Percentiles rank a stretch among this genome's conserved stretches.
These are phyloP conservation scores for Nibea coibor DNA, from an alignment of 2,113 vertebrate genomes.

Conservation along the genomic window DNA sequence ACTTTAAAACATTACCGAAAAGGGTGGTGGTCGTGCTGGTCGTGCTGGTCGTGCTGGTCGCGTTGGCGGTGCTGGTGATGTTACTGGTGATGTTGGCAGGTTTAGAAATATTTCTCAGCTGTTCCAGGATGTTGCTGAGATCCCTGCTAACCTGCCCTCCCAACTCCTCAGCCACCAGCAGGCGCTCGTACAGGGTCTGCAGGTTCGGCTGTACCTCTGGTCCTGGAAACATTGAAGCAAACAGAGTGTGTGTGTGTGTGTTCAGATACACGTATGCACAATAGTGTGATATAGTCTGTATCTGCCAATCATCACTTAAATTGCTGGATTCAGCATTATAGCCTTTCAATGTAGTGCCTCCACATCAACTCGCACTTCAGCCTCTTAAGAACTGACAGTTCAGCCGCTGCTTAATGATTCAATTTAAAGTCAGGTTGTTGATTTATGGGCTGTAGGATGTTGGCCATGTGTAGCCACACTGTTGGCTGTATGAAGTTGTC, in stretches of 20 bases:
- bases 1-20: conserved; percentile 64
- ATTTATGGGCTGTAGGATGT: no score
- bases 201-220: conserved; percentile 49
- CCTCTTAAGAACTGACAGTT: no score
- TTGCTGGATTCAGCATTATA: no score
- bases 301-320: no score
- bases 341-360: no score
- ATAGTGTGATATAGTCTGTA: no score
- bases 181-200: conserved; percentile 77
- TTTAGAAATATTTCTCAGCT: conserved; percentile 69
- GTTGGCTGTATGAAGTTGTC: no score
- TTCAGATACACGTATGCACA: no score
- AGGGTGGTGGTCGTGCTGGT: background rate
- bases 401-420: no score
- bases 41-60: background rate
- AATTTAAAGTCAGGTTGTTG: no score
- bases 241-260: background rate
- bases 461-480: no score
- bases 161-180: conserved; percentile 79
- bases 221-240: conserved; percentile 18
- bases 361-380: no score
- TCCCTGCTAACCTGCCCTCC: conserved; percentile 72
- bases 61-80: background rate
- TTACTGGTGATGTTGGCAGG: conserved; percentile 4
- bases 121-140: conserved; percentile 73